Percentiles rank a stretch among this genome's conserved stretches.
These are phyloP conservation scores for Ophioderma brevispina DNA, from an alignment of 35 echinoderm and acorn worm genomes.

Conservation along the genomic window DNA sequence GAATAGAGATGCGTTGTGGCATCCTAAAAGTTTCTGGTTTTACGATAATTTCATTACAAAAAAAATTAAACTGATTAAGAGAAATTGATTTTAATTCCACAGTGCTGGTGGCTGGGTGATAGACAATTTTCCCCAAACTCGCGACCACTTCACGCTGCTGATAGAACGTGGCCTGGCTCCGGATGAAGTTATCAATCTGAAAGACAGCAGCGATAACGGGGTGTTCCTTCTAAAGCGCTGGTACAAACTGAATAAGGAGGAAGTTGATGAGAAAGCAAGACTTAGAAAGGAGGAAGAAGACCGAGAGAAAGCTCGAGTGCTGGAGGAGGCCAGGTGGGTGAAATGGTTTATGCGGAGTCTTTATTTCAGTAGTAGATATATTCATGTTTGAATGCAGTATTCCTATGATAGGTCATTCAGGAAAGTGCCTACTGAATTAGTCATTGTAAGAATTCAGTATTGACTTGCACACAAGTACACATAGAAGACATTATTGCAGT, in stretches of 20 bases:
- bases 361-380: no score
- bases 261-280: conserved; percentile 84
- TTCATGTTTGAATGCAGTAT: no score
- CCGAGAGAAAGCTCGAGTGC: conserved; percentile 74
- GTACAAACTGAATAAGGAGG: conserved; percentile 96
- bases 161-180: conserved; percentile 90
- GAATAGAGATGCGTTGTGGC: neutral
- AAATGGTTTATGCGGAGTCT: no score
- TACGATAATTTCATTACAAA: neutral
- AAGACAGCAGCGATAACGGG: conserved; percentile 81
- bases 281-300: conserved; percentile 84
- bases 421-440: no score
- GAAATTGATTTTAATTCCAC: no score
- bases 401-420: no score
- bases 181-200: conserved; percentile 92
- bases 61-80: no score
- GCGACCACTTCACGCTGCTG: conserved; percentile 92
- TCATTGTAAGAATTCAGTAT: no score
- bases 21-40: neutral
- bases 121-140: conserved; percentile 93
- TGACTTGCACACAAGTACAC: no score
- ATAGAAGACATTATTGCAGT: no score
- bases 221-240: conserved; percentile 82
- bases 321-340: conserved; percentile 92
- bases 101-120: conserved; percentile 99